Conservation (phyloP, 2,888 invertebrate genomes). For the Macrophya annulata region DNA sequence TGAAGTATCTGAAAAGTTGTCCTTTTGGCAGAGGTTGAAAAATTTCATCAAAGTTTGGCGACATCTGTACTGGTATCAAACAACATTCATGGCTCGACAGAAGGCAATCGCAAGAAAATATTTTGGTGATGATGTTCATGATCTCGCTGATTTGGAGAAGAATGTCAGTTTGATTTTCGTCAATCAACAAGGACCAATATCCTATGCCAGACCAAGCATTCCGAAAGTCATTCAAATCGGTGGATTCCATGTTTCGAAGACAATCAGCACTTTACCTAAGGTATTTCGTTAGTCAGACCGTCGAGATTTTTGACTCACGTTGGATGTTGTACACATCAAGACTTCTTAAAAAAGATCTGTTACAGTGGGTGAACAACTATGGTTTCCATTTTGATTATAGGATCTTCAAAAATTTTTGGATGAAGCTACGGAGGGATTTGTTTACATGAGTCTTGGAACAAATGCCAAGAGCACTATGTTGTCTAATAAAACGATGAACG, state of each 20-base stretch:
- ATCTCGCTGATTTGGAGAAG: constrained; percentile 59
- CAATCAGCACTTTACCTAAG: not conserved
- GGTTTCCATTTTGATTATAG: not conserved
- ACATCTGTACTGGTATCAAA: constrained; percentile 34
- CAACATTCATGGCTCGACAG: constrained; percentile 39
- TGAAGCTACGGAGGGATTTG: constrained; percentile 78
- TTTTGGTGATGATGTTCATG: constrained; percentile 61
- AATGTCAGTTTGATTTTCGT: constrained; percentile 64
- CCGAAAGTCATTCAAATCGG: constrained; percentile 63
- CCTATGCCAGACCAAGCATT: constrained; percentile 56
- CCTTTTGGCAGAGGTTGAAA: constrained; percentile 62
- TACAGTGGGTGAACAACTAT: too few relatives aligned
- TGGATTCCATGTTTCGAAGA: constrained; percentile 47
- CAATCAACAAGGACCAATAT: constrained; percentile 58
- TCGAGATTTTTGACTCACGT: not conserved
- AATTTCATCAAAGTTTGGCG: constrained; percentile 59
- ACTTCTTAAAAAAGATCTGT: too few relatives aligned
- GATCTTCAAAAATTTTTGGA: constrained; percentile 79
- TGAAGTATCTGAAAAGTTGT: constrained; percentile 51
- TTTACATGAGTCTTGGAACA: constrained; percentile 81
- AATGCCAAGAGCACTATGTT: constrained; percentile 79
- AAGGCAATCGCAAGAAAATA: constrained; percentile 59
- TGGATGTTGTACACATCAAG: not conserved
- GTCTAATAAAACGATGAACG: constrained; percentile 75
- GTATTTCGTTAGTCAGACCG: not conserved